Base-by-base conservation (phyloP, 2,888 invertebrate species). In the Calameuta filiformis region DNA sequence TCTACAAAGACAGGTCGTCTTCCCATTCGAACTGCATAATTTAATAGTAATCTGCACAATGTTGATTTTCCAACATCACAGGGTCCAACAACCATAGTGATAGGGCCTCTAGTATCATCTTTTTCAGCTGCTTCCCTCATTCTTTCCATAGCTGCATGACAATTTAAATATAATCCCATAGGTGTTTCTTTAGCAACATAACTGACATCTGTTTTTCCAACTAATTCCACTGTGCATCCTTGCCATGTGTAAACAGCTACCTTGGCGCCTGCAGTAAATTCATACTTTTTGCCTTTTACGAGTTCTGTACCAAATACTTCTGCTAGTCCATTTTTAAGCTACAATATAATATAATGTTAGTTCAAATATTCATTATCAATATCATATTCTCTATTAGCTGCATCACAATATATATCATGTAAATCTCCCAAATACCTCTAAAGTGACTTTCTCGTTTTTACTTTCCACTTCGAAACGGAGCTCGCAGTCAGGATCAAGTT, bases 251-350 rank as follows among this genome's bases (percentile, higher is more conserved):
- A 99, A 31, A 99, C 96, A 0, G 99, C 99, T 12, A 98, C 96
- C 92, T 99, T 99, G 2, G 98, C 96, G 0, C 98, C 98, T 4
- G 96, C 94, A 12, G 94, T 94, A 91, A 99, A 99, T 85, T 95
- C 95, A 91, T 99, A 98, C 1, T 96, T 95, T 92, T 98, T 98
- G 76, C 97, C 97, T 92, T 97, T 97, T 0, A 98, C 97, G 79
- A 99, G 90, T 92, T 99, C 99, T 0, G 98, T 98, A 1, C 99
- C 99, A 92, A 99, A 99, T 73, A 99, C 94, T 93, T 99, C 99
- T 0, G 98, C 99, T 86, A 96, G 94, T 0, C 99, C 99, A 86
- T 94, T 95, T 89, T 97, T 95, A 81, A 99, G 93, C 96, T 98
- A 91, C 69, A 89, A 90, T 85, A 86, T 73, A 76, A 77, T 73